A percentile compares a stretch with the other conserved stretches of the same genome.
Conservation (phyloP, 2,797 vertebrate species). For the Caiman crocodilus region DNA sequence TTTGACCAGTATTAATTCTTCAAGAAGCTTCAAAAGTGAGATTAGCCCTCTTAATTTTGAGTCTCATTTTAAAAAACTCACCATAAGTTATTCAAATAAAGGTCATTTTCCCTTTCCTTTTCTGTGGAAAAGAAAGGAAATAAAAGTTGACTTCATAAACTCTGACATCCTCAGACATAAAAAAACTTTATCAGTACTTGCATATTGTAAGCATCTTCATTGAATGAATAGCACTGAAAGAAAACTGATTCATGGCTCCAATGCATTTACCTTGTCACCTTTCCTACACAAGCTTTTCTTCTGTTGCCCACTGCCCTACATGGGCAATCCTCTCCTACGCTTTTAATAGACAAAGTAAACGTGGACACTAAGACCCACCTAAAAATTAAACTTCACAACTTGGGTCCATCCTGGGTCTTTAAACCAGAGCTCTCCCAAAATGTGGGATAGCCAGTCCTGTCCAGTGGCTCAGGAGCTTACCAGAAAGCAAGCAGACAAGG, state of each 20-base stretch:
- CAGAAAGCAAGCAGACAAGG: background rate
- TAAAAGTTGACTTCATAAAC: background rate
- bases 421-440: background rate
- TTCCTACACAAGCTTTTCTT: background rate
- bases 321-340: background rate
- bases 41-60: background rate
- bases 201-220: background rate
- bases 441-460: background rate
- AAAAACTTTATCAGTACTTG: slow-evolving; percentile 2
- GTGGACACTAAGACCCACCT: background rate
- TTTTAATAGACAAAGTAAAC: background rate
- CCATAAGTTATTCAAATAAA: background rate
- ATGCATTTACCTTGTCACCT: background rate
- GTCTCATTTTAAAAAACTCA: background rate
- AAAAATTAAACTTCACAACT: background rate
- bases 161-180: background rate
- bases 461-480: too few relatives aligned
- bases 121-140: slow-evolving; percentile 22
- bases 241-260: background rate
- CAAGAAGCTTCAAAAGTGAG: background rate
- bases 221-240: background rate
- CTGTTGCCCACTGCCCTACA: background rate
- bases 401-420: background rate
- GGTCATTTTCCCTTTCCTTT: background rate
- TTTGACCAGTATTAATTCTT: background rate